These are phyloP conservation scores for Nyleta sp. DNA, from an alignment of 2,888 invertebrate genomes.

Conservation along the genomic window DNA sequence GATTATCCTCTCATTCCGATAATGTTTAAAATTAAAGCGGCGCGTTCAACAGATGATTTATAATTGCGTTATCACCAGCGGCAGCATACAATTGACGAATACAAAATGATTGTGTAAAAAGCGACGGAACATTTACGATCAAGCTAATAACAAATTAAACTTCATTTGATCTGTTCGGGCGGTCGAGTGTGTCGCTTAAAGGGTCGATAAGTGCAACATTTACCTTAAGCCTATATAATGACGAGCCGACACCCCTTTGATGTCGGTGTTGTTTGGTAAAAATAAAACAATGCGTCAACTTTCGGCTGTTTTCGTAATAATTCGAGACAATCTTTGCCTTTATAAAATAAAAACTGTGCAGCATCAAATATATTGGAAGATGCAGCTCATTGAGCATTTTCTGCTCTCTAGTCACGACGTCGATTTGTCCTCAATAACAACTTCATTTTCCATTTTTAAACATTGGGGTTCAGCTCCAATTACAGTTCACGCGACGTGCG, in stretches of 20 bases:
- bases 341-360: conserved; percentile 24
- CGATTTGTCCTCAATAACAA: conserved; percentile 58
- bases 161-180: conserved; percentile 42
- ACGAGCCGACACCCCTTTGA: conserved; percentile 36
- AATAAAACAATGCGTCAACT: conserved; percentile 32
- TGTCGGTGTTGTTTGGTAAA: conserved; percentile 29
- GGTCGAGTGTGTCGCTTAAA: conserved; percentile 44
- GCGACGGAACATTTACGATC: neutral
- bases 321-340: conserved; percentile 18
- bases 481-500: conserved; percentile 33
- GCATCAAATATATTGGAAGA: conserved; percentile 44
- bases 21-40: no score
- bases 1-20: no score
- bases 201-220: conserved; percentile 59
- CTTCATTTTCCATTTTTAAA: conserved; percentile 61
- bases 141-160: conserved; percentile 33
- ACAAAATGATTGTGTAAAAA: no score
- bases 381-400: conserved; percentile 56
- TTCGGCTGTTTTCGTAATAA: conserved; percentile 21
- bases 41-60: no score
- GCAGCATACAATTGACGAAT: no score
- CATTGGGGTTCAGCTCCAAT: conserved; percentile 43
- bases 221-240: conserved; percentile 51
- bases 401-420: conserved; percentile 37
- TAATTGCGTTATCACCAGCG: no score